Conservation (phyloP, 2,888 invertebrate species). For the Morpho helenor region DNA sequence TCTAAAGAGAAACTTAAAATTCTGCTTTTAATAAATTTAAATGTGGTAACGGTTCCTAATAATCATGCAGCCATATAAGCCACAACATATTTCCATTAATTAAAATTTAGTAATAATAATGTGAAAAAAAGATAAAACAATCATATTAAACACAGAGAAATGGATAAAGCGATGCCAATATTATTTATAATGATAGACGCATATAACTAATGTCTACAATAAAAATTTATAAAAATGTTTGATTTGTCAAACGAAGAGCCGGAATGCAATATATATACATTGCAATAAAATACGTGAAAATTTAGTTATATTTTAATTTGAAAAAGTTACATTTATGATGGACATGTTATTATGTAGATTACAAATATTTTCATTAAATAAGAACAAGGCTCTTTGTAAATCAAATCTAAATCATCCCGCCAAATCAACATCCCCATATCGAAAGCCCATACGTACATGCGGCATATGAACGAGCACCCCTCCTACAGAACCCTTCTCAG, state of each 20-base stretch:
- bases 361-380: no score
- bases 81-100: constrained; percentile 25
- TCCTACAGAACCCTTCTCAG: constrained; percentile 88
- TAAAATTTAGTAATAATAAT: constrained; percentile 32
- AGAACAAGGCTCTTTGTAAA: neutral
- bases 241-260: constrained; percentile 8
- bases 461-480: constrained; percentile 95
- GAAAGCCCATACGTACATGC: constrained; percentile 82
- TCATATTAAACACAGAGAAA: constrained; percentile 17
- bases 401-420: constrained; percentile 6
- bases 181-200: constrained; percentile 16
- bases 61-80: constrained; percentile 29
- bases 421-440: constrained; percentile 11
- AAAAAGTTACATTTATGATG: no score
- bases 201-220: constrained; percentile 21
- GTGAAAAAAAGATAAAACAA: constrained; percentile 8
- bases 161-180: constrained; percentile 23
- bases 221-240: neutral
- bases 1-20: neutral
- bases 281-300: no score
- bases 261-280: neutral
- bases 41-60: constrained; percentile 23
- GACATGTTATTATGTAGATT: no score
- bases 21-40: neutral
- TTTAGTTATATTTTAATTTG: no score